Percentiles rank a stretch among this genome's conserved stretches.
Conservation (phyloP, 92 coral and sea anemone genomes). For the Palythoa grandis region DNA sequence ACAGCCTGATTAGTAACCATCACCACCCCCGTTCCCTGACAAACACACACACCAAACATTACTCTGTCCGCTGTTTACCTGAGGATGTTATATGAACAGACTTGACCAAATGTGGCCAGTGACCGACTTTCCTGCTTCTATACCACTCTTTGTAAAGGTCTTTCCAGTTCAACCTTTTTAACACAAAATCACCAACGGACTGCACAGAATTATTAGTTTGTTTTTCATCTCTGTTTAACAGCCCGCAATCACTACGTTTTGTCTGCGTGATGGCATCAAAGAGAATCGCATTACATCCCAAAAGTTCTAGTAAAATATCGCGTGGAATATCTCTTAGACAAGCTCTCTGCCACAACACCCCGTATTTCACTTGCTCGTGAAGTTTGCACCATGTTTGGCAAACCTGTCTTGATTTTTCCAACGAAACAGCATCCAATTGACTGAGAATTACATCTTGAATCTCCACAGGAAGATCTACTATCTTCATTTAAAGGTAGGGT, state of each 20-base stretch:
- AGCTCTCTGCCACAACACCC: slow-evolving; percentile 70
- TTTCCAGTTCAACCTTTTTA: slow-evolving; percentile 60
- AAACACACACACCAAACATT: neutral
- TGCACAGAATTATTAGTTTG: neutral
- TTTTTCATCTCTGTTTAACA: neutral
- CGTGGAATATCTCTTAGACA: slow-evolving; percentile 67
- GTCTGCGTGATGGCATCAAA: slow-evolving; percentile 4
- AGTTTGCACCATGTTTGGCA: slow-evolving; percentile 85
- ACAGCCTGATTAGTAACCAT: too few relatives aligned
- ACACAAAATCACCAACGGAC: neutral
- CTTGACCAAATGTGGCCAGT: slow-evolving; percentile 75
- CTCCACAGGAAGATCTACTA: slow-evolving; percentile 71
- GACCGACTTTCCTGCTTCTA: slow-evolving; percentile 72
- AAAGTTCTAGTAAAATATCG: slow-evolving; percentile 71
- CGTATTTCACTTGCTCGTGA: slow-evolving; percentile 61
- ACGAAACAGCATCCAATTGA: slow-evolving; percentile 82
- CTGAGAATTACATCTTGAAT: slow-evolving; percentile 69
- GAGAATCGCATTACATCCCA: slow-evolving; percentile 43
- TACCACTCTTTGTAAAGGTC: slow-evolving; percentile 82
- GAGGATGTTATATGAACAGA: neutral
- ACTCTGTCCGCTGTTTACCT: slow-evolving; percentile 5
- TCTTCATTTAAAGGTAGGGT: slow-evolving; percentile 20
- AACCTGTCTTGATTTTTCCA: slow-evolving; percentile 82
- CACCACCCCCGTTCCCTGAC: too few relatives aligned
- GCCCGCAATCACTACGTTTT: neutral